Conservation (phyloP, 2,888 invertebrate genomes). For the Drosophila differens region DNA sequence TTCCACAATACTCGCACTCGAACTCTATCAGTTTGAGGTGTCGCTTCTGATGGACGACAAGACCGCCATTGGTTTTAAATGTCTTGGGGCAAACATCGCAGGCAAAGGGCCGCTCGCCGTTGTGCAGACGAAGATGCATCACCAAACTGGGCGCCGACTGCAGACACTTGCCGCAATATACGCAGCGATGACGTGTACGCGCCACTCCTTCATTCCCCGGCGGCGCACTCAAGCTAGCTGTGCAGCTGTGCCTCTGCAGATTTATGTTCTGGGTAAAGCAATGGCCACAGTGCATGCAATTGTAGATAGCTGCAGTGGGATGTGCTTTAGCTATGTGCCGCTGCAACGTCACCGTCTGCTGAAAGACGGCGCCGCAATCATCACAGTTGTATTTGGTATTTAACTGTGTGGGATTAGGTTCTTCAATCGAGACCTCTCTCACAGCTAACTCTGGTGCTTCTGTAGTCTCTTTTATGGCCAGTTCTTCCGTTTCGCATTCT, state of each 20-base stretch:
- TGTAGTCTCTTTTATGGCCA: not conserved
- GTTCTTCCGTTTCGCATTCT: conserved; percentile 15
- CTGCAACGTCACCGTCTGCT: conserved; percentile 70
- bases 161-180: conserved; percentile 70
- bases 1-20: conserved; percentile 76
- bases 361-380: conserved; percentile 81
- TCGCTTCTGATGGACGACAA: conserved; percentile 77
- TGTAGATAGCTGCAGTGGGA: conserved; percentile 17
- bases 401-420: not conserved
- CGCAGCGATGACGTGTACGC: conserved; percentile 55
- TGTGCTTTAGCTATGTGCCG: conserved; percentile 72
- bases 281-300: conserved; percentile 63
- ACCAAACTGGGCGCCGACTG: conserved; percentile 67
- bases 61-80: conserved; percentile 81
- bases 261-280: conserved; percentile 53
- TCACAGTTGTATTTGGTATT: conserved; percentile 63
- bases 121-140: conserved; percentile 81
- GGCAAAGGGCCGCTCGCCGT: conserved; percentile 81
- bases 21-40: conserved; percentile 67
- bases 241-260: conserved; percentile 46
- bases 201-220: conserved; percentile 64
- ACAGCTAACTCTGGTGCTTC: not conserved
- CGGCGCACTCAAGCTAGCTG: not conserved
- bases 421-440: not conserved
- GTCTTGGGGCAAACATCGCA: conserved; percentile 80